Evolutionary conservation across 64 coral and sea anemone genomes (phyloP).

Genomic region (Montipora efflorescens): DNA sequence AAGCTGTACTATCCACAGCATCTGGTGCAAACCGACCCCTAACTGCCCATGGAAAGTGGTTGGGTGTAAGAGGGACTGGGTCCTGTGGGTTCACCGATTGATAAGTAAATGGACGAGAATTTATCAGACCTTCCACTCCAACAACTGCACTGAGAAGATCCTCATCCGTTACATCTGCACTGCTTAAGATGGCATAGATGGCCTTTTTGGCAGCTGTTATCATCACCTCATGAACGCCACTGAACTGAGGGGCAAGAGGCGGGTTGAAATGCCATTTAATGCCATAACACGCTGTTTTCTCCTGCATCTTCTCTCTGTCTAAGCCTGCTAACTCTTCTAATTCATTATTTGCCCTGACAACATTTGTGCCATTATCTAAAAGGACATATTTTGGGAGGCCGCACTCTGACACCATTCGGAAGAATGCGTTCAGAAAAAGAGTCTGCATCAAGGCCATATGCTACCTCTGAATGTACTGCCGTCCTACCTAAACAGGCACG

Average conservation of each 20-base stretch:
- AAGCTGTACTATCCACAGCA: constrained; percentile 3
- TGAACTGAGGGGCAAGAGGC: constrained; percentile 23
- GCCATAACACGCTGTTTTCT: background rate
- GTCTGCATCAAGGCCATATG: constrained; percentile 27
- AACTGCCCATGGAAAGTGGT: constrained; percentile 15
- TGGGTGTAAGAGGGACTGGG: background rate
- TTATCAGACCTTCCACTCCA: constrained; percentile 50
- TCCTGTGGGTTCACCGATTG: constrained; percentile 25
- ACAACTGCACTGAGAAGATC: constrained; percentile 4
- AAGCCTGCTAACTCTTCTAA: background rate
- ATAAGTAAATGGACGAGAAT: constrained; percentile 22
- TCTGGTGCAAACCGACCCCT: constrained; percentile 24
- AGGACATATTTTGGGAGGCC: constrained; percentile 12
- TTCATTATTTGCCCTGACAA: constrained; percentile 1
- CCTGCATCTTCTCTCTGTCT: background rate
- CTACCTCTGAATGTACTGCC: constrained; percentile 2
- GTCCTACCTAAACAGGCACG: background rate
- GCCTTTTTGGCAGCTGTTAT: constrained; percentile 32
- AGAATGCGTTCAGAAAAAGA: constrained; percentile 27
- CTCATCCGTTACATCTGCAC: background rate
- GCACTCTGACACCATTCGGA: background rate
- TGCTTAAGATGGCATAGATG: background rate
- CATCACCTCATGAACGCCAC: constrained; percentile 53
- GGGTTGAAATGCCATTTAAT: constrained; percentile 36
- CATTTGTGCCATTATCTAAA: constrained; percentile 26